A percentile compares a stretch with the other conserved stretches of the same genome.
phyloP scores from a whole-genome alignment of 1,140 invertebrate genomes.

The Drosophila guanche region DNA sequence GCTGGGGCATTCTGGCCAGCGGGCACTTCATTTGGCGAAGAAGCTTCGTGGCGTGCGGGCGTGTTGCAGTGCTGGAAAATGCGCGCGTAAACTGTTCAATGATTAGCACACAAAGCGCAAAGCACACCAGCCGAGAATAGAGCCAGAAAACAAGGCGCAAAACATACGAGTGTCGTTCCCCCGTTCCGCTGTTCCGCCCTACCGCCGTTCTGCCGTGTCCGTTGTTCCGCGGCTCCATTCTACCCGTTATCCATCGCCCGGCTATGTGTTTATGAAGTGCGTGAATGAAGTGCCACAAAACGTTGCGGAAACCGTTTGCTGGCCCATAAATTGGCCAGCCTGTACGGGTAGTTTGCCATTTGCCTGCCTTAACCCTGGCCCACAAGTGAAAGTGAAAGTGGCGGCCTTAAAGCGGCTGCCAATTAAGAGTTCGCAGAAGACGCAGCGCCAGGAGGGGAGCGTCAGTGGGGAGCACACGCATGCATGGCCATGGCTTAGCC shows the following conservation, averaged over 20 bases:
- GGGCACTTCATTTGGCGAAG: slow-evolving; percentile 79
- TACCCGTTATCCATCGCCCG: background rate
- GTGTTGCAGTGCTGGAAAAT: slow-evolving; percentile 68
- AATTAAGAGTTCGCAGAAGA: slow-evolving; percentile 28
- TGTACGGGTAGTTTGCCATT: slow-evolving; percentile 45
- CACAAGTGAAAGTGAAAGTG: slow-evolving; percentile 40
- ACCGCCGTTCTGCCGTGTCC: no score
- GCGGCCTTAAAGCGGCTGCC: slow-evolving; percentile 17
- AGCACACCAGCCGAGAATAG: slow-evolving; percentile 31
- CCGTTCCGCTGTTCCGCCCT: background rate
- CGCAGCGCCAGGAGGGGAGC: background rate
- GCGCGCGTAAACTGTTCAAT: slow-evolving; percentile 72
- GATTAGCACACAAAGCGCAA: slow-evolving; percentile 48
- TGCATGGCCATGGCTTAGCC: background rate
- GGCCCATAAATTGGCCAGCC: slow-evolving; percentile 49
- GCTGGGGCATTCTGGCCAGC: slow-evolving; percentile 57
- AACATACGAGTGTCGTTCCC: slow-evolving; percentile 26
- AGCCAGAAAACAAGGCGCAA: slow-evolving; percentile 45
- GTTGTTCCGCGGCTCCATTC: background rate
- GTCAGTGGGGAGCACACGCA: background rate
- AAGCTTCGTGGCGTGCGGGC: slow-evolving; percentile 76
- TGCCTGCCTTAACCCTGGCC: slow-evolving; percentile 17
- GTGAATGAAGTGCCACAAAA: slow-evolving; percentile 53
- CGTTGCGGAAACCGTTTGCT: slow-evolving; percentile 45
- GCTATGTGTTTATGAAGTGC: slow-evolving; percentile 52